Evolutionary conservation across 2,797 vertebrate genomes (phyloP).

Genomic region (Natrix natrix): DNA sequence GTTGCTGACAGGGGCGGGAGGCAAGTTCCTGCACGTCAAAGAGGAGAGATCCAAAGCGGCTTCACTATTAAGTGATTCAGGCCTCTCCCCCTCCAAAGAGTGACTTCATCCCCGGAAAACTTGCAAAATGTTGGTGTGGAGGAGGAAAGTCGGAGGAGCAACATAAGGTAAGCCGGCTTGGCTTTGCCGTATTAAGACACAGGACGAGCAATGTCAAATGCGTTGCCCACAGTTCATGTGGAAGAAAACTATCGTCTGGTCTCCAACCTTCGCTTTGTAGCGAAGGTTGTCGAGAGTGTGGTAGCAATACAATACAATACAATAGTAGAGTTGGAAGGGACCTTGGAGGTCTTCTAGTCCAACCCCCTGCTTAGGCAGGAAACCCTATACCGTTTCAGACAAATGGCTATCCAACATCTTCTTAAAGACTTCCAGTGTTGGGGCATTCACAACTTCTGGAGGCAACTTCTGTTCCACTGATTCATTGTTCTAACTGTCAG

Average conservation of each 20-base stretch:
- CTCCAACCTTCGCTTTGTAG: no score
- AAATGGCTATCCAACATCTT: no score
- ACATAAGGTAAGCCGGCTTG: background rate
- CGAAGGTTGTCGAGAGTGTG: no score
- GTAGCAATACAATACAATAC: no score
- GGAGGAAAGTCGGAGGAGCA: slow-evolving; percentile 6
- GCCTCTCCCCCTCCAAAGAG: background rate
- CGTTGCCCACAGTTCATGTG: background rate
- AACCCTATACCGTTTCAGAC: no score
- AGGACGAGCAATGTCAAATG: background rate
- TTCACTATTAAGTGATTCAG: slow-evolving; percentile 52
- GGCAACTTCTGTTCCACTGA: no score
- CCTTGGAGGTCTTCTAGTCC: no score
- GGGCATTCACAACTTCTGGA: no score
- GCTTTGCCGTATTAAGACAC: slow-evolving; percentile 36
- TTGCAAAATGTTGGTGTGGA: slow-evolving; percentile 22
- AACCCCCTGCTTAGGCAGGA: no score
- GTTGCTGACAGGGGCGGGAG: background rate
- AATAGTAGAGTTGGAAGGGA: no score
- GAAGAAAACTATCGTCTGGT: background rate
- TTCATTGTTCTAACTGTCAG: no score
- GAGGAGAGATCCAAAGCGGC: slow-evolving; percentile 39
- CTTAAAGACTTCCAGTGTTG: no score
- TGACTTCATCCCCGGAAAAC: background rate
- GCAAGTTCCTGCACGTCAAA: slow-evolving; percentile 41